Evolutionary conservation across 2,888 invertebrate species (phyloP), one percentile per base, ranked within the genome.

Genomic region (Bembecia ichneumoniformis): DNA sequence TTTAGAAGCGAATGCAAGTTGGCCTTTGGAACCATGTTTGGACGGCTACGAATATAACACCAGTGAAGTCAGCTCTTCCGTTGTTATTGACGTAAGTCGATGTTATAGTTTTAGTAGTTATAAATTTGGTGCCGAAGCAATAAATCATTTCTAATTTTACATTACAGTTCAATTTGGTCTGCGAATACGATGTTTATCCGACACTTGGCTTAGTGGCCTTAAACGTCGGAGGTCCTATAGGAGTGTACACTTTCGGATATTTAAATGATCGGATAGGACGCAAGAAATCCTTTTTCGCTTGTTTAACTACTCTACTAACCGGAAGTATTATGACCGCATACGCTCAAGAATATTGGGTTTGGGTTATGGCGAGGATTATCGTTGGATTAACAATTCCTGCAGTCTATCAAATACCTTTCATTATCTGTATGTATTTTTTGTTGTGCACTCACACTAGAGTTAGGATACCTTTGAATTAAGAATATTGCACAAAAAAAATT

Each of bases 301-400:
- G 96, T 66, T 83, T 97, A 57, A 91, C 92, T 3, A 93, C 94
- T n/a, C 87, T 96, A 55, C 89, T 96, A 43, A 65, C 91, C 40
- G 96, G 96, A 14, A 95, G 96, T 57, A 82, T 95, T 59, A 82
- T 94, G 59, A 95, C 96, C 3, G 94, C 95, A 3, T 88, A 92
- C 49, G 92, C 96, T 28, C 89, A 90, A 45, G 89, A 92, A 65
- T 96, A 94, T 72, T 94, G 94, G 93, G 90, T 90, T 56, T 97
- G 97, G 95, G 91, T 94, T 1, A 82, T 90, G 2, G 94, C 94
- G 62, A 89, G 97, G 55, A 87, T 92, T 14, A 87, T 96, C 47
- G 96, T 96, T n/a, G 97, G 97, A 3, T 80, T 96, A 4, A 96
- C 96, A 0, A 94, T 97, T 64, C 96, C 97, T 3, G 96, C 96